Evolutionary conservation across 1,140 invertebrate genomes (phyloP).

Genomic region (Sweltsa coloradensis): DNA sequence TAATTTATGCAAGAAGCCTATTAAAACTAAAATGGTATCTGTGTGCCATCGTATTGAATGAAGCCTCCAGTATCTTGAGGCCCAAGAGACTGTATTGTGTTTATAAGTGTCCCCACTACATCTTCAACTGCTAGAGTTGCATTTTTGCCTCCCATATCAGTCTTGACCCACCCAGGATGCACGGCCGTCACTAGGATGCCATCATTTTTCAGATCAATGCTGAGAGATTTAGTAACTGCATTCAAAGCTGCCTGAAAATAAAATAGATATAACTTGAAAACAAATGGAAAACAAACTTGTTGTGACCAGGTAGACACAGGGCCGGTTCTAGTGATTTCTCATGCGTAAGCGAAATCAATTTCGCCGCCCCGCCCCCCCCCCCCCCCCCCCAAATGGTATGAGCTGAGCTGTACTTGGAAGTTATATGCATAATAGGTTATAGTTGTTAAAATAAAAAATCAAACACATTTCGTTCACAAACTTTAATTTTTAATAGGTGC

Average conservation of each 20-base stretch:
- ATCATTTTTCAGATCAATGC: conserved; percentile 61
- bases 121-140: conserved; percentile 57
- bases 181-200: conserved; percentile 61
- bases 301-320: too few relatives aligned
- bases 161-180: conserved; percentile 86
- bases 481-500: too few relatives aligned
- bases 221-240: conserved; percentile 73
- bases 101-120: conserved; percentile 49
- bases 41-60: conserved; percentile 60
- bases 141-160: conserved; percentile 72
- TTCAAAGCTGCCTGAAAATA: conserved; percentile 66
- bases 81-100: conserved; percentile 44
- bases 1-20: too few relatives aligned
- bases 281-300: background rate
- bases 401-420: too few relatives aligned
- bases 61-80: conserved; percentile 60
- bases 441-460: too few relatives aligned
- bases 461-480: too few relatives aligned
- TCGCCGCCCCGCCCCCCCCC: too few relatives aligned
- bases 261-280: conserved; percentile 9
- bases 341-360: too few relatives aligned
- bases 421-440: too few relatives aligned
- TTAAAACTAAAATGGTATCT: conserved; percentile 68
- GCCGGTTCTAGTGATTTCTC: too few relatives aligned
- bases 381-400: too few relatives aligned